Base-by-base conservation (phyloP, 2,888 invertebrate genomes). In the Synanthedon vespiformis region DNA sequence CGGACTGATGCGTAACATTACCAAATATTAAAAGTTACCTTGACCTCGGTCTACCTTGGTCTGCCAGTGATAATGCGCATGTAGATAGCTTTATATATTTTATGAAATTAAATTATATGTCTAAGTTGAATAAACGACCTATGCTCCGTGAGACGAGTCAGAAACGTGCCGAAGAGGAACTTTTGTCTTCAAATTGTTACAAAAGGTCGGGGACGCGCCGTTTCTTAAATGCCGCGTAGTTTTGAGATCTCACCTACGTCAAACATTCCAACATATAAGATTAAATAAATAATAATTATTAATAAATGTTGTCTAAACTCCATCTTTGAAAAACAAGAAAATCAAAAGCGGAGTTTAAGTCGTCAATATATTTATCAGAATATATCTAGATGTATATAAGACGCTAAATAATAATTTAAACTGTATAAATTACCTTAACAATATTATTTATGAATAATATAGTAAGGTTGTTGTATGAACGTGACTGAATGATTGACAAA, bases 11-110 rank as follows among this genome's bases (percentile, higher is more conserved):
- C 76, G 74, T 81, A 75, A 78, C 71, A 72, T 78, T 77, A 86
- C 85, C 85, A 86, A 86, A 86, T 79, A 86, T 82, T 81, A 72
- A 75, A 62, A 78, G 85, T 87, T 86, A 87, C 86, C 86, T 76
- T 78, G 84, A 80, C 80, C 78, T 64, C 61, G 59, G 22, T 22
- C 22, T 22, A 22, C 22, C 22, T 22, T 57, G 75, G 82, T 82
- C 79, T 58, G 63, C 67, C 77, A 82, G 84, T 85, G 84, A 84
- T 84, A 85, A 72, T 72, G 66, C 71, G 73, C 72, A 72, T 82
- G 80, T 84, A 82, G 72, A 80, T 79, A 76, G 77, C 76, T 82
- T 80, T 76, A 65, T 75, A 75, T 77, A 73, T 70, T 78, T 62
- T 60, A 58, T 59, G 53, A 50, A 57, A 57, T 58, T 55, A 58